phyloP scores from a whole-genome alignment of 2,888 invertebrate genomes.

The Rhamphomyia laevipes region DNA sequence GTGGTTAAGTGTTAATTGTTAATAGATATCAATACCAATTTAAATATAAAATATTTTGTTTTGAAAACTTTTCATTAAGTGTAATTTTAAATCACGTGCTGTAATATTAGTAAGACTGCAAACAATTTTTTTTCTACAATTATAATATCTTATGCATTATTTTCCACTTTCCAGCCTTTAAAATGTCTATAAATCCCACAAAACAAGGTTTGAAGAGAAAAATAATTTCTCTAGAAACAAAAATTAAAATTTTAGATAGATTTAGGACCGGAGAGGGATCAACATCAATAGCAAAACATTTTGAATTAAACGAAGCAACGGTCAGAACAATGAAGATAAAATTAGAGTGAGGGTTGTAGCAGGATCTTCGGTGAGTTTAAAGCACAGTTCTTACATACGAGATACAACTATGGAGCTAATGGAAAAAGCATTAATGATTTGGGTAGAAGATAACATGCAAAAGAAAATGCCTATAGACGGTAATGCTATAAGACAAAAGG shows the following conservation, averaged over 20 bases:
- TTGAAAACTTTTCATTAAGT: no score
- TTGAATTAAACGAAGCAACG: no score
- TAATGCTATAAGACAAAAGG: constrained; percentile 4
- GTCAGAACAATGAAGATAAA: no score
- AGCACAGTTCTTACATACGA: constrained; percentile 1
- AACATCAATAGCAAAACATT: not conserved
- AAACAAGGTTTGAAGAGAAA: not conserved
- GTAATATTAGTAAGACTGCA: no score
- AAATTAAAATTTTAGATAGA: not conserved
- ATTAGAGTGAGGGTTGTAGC: no score
- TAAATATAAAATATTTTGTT: no score
- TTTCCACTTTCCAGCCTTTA: not conserved
- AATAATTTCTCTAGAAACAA: not conserved
- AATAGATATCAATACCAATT: no score
- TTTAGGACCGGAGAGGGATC: not conserved
- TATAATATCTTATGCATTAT: no score
- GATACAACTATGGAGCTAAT: constrained; percentile 12
- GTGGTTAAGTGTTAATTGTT: no score
- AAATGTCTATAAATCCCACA: not conserved
- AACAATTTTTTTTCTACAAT: no score
- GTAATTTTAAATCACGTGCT: no score
- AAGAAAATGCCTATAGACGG: constrained; percentile 12
- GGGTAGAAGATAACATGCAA: constrained; percentile 11
- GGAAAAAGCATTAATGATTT: constrained; percentile 12
- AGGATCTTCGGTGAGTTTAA: no score